Percentiles rank a stretch among this genome's conserved stretches.
These are phyloP conservation scores for Aleiodes leptofemur DNA, from an alignment of 2,888 invertebrate genomes.

Conservation along the genomic window DNA sequence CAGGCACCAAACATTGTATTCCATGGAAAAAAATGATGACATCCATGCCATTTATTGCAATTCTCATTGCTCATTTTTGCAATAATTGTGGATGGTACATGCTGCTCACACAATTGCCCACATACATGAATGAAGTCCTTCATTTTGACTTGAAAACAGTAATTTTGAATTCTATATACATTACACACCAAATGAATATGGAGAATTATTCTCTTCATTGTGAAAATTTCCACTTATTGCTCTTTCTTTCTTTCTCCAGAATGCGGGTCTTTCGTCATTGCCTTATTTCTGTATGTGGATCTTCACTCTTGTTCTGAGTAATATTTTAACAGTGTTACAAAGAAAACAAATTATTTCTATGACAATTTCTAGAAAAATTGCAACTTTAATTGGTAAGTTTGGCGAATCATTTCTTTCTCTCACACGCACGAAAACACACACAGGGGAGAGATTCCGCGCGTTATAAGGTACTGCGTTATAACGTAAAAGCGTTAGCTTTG, in stretches of 20 bases:
- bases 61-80: slow-evolving; percentile 85
- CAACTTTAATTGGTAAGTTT: slow-evolving; percentile 81
- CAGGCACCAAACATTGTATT: slow-evolving; percentile 71
- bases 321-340: slow-evolving; percentile 81
- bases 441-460: too few relatives aligned
- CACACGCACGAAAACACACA: too few relatives aligned
- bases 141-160: slow-evolving; percentile 85
- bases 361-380: slow-evolving; percentile 85
- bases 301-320: slow-evolving; percentile 84
- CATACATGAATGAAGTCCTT: slow-evolving; percentile 88
- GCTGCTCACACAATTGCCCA: slow-evolving; percentile 88
- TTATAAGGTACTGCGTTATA: too few relatives aligned
- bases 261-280: slow-evolving; percentile 84
- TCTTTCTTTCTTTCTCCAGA: slow-evolving; percentile 73
- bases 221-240: background rate
- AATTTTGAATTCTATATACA: slow-evolving; percentile 45
- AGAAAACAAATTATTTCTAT: slow-evolving; percentile 80
- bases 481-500: too few relatives aligned
- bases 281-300: slow-evolving; percentile 89
- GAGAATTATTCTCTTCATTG: background rate
- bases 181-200: too few relatives aligned
- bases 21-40: slow-evolving; percentile 85
- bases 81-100: slow-evolving; percentile 93
- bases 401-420: too few relatives aligned
- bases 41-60: slow-evolving; percentile 85